phyloP scores from a whole-genome alignment of 2,113 vertebrate genomes.

The Pleuronectes platessa region DNA sequence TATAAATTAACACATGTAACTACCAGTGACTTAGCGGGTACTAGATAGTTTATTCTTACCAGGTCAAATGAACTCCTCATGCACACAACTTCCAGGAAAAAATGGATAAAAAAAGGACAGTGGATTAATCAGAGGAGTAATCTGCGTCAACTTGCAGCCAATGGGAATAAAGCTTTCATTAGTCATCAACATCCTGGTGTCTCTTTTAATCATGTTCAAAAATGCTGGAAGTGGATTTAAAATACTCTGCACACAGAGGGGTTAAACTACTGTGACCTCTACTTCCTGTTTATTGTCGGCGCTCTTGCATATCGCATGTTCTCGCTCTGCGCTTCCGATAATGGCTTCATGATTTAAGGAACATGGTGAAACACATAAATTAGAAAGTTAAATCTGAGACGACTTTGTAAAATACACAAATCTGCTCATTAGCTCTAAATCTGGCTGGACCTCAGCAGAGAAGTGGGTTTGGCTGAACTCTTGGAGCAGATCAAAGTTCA shows the following conservation, averaged over 20 bases:
- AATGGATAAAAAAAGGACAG: background rate
- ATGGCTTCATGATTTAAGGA: conserved; percentile 1
- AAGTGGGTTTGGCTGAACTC: conserved; percentile 8
- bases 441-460: conserved; percentile 5
- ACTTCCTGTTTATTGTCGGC: background rate
- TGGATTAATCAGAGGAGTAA: conserved; percentile 15
- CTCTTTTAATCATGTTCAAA: background rate
- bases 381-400: background rate
- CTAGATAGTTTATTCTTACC: background rate
- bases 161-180: background rate
- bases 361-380: background rate
- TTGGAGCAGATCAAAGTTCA: conserved; percentile 38
- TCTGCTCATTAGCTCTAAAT: background rate
- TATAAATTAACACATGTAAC: background rate
- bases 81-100: conserved; percentile 3
- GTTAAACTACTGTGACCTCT: background rate
- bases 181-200: background rate
- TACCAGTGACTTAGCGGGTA: background rate
- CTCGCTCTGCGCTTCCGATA: background rate
- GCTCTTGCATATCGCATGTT: background rate
- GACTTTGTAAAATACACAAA: conserved; percentile 2
- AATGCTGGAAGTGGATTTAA: background rate
- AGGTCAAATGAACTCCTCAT: background rate
- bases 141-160: background rate
- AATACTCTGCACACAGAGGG: background rate